These are phyloP conservation scores for Liasis olivaceus DNA, from an alignment of 2,797 vertebrate species.

Conservation along the genomic window DNA sequence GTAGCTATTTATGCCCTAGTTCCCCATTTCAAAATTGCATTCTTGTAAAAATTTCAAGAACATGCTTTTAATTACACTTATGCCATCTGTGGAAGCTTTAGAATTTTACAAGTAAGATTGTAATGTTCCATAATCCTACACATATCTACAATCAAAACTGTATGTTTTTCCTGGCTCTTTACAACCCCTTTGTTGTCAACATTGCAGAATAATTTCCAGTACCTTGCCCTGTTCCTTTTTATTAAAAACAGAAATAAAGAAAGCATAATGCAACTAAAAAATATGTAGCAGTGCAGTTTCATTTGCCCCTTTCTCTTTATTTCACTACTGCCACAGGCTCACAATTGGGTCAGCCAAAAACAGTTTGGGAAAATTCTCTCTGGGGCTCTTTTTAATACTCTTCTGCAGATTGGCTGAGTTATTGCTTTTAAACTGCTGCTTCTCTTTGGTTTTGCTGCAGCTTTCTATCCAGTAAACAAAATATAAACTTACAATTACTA, in stretches of 20 bases:
- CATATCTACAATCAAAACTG: constrained; percentile 52
- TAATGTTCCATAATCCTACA: constrained; percentile 27
- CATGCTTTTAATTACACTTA: constrained; percentile 66
- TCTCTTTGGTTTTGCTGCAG: neutral
- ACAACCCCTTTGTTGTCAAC: neutral
- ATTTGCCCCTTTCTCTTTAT: neutral
- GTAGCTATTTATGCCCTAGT: constrained; percentile 47
- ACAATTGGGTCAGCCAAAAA: neutral
- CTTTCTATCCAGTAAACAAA: neutral
- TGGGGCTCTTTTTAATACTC: neutral
- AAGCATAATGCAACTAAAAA: neutral
- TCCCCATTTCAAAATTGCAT: constrained; percentile 46
- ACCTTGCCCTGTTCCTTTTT: constrained; percentile 6
- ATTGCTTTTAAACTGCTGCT: neutral
- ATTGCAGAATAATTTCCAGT: neutral
- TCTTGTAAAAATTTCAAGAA: constrained; percentile 60
- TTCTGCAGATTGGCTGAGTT: neutral
- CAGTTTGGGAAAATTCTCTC: neutral
- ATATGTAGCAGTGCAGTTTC: neutral
- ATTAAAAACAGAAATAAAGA: constrained; percentile 31
- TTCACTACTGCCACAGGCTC: neutral
- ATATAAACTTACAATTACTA: neutral
- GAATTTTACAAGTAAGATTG: constrained; percentile 49
- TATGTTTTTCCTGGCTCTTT: neutral
- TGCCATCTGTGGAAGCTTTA: constrained; percentile 60